These are phyloP conservation scores for Caranx melampygus DNA, from an alignment of 2,113 vertebrate species.

Conservation along the genomic window DNA sequence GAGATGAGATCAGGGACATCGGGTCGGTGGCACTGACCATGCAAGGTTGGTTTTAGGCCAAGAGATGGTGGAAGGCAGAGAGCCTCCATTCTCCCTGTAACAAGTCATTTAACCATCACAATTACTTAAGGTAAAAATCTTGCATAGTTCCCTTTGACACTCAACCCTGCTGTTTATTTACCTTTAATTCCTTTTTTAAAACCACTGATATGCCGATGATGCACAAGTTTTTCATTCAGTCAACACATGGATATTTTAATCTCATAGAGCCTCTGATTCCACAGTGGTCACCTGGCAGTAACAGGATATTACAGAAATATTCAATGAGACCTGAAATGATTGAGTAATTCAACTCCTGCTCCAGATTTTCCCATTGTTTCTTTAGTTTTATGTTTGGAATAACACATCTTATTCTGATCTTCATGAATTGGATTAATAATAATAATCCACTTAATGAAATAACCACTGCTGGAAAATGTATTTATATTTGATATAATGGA, in stretches of 20 bases:
- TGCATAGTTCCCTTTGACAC: no score
- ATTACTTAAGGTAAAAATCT: no score
- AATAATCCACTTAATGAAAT: not conserved
- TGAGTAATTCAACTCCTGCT: no score
- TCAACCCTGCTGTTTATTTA: no score
- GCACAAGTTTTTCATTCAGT: not conserved
- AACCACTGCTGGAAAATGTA: not conserved
- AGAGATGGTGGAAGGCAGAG: no score
- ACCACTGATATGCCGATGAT: not conserved
- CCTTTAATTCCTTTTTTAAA: no score
- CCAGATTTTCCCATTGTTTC: not conserved
- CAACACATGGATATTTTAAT: not conserved
- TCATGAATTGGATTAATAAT: not conserved
- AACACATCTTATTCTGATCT: not conserved
- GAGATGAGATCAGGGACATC: no score
- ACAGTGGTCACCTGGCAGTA: not conserved
- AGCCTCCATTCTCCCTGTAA: no score
- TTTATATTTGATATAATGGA: not conserved
- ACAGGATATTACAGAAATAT: not conserved
- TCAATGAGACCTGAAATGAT: not conserved
- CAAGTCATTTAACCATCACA: no score
- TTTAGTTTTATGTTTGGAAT: not conserved
- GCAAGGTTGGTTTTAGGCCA: no score
- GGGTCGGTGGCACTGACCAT: no score
- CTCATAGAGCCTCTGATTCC: no score